Base-by-base conservation (phyloP, 2,797 vertebrate species). In the Coilia nasus region DNA sequence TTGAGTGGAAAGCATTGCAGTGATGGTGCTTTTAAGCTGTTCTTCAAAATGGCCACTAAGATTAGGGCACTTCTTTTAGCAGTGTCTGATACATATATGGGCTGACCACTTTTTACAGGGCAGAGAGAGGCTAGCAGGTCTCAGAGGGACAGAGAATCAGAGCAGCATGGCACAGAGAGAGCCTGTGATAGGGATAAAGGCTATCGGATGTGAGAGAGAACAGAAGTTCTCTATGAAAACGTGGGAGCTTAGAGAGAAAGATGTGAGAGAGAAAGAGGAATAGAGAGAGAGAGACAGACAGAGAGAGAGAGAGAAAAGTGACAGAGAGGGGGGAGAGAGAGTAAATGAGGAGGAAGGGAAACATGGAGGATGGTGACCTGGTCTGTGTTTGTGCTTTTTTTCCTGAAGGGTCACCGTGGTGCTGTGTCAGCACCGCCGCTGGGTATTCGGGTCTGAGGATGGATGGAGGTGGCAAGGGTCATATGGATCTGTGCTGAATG, bases 381-480 rank as follows among this genome's bases (percentile, higher is more conserved):
- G 67, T 15, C 12, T 75, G 67, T 35, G 28, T 75, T 31, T 35
- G 67, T 75, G 14, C n/a, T n/a, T 21, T 41, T 78, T 44, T 78
- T 44, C 71, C 71, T 78, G 17, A 44, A 78, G 71, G 35, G 71
- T 78, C 71, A 44, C 7, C 6, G 7, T 21, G 44, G 0, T 78
- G 71, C 71, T 44, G 71, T 44, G 35, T 78, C 71, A 78, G 71
- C 71, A 78, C 17, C 31, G 41, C 31, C 19, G 71, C 31, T 44
- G 71, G 71, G 71, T 78, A 3, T 78, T 78, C 71, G 31, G 17
- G 4, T 78, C 31, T 78, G 71, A 78, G 71, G 31, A 44, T 44
- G 71, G 71, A 78, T 78, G 71, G 71, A 78, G 71, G 71, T 41
- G 35, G 31, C 71, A 44, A 44, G 71, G 71, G 71, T 78, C 71